phyloP scores from a whole-genome alignment of 2,888 invertebrate genomes.

The Boloria euphrosyne region DNA sequence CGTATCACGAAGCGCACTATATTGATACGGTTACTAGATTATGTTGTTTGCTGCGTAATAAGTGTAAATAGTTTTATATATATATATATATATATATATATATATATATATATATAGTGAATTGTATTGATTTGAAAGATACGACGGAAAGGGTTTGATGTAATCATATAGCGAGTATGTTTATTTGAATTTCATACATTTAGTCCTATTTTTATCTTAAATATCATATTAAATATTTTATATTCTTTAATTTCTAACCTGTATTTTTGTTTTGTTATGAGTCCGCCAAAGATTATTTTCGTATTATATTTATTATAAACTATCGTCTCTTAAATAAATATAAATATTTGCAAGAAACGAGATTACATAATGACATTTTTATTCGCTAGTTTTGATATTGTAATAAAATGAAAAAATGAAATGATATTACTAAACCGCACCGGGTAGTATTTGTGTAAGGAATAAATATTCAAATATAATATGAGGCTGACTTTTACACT shows the following conservation, averaged over 20 bases:
- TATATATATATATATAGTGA: conserved; percentile 9
- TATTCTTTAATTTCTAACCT: neutral
- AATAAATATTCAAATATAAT: no score
- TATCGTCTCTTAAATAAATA: neutral
- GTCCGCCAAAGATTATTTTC: conserved; percentile 2
- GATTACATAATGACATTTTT: neutral
- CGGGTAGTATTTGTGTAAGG: no score
- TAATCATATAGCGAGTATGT: neutral
- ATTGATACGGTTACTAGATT: neutral
- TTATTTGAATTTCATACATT: neutral
- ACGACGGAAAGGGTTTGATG: neutral
- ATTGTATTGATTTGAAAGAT: conserved; percentile 10
- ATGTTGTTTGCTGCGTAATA: no score
- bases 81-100: conserved; percentile 9
- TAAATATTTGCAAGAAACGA: neutral
- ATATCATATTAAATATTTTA: neutral
- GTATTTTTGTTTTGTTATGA: no score
- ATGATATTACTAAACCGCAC: no score
- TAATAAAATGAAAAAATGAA: no score
- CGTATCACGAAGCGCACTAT: conserved; percentile 1
- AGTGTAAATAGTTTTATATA: conserved; percentile 11
- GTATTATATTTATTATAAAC: conserved; percentile 2
- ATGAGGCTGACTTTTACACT: no score
- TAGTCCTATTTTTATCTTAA: neutral
- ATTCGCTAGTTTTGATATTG: no score